Base-by-base conservation (phyloP, 2,797 vertebrate genomes). In the Astyanax mexicanus region DNA sequence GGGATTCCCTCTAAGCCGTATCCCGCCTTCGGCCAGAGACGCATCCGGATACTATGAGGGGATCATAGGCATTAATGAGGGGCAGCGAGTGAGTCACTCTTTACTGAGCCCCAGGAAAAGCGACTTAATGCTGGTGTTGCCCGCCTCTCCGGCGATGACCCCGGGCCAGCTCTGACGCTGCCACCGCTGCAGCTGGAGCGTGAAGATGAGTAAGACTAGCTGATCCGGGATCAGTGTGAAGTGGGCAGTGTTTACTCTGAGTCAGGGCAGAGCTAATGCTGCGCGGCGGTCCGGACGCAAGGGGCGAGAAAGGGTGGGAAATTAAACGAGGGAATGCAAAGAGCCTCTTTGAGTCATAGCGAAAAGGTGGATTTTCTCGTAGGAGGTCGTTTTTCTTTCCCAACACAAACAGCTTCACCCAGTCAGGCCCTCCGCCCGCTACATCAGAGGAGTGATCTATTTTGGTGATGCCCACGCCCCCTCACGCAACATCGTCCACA, bases 401-500 rank as follows among this genome's bases (percentile, higher is more conserved):
- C 25, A 79, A 44, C 75, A 55, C 78, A 75, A 74, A 65, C 85
- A 82, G 74, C 7, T 76, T 72, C 64, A 45, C 38, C 66, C 72
- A 76, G 72, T 67, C 69, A 71, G 27, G 51, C 78, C 58, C 55
- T 37, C 49, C 62, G 47, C 73, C 54, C n/a, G 58, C 77, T 38
- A 60, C 21, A 79, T 83, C 80, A 73, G 55, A 25, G 21, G 78
- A 83, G 83, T 38, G 23, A 32, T 37, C 40, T 69, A 71, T 81
- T 80, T 40, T 80, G 60, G 76, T 72, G 64, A 65, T 69, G 79
- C 64, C 17, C 44, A 23, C 57, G 37, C 52, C 13, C 25, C 69
- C 69, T 51, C 49, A 21, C 58, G 81, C 74, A 78, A 67, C 67
- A 82, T 82, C 85, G 68, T 60, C 75, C 29, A 76, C 69, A 57